These are phyloP conservation scores for Polydrusus cervinus DNA, from an alignment of 2,888 invertebrate genomes.

Conservation along the genomic window DNA sequence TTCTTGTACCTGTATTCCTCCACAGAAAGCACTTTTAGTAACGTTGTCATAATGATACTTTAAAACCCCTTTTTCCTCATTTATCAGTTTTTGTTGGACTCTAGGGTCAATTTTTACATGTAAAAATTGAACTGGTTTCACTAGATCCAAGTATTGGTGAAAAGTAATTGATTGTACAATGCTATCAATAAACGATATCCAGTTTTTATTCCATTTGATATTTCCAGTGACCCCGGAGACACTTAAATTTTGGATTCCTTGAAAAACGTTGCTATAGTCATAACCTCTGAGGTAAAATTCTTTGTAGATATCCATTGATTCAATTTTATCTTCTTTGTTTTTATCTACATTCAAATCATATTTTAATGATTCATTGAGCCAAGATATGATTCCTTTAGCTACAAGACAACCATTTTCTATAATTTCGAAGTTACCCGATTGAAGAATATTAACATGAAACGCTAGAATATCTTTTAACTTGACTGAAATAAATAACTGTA, in stretches of 20 bases:
- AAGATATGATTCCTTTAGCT: slow-evolving; percentile 21
- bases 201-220: slow-evolving; percentile 76
- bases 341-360: background rate
- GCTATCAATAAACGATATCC: slow-evolving; percentile 81
- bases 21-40: background rate
- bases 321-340: background rate
- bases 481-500: background rate
- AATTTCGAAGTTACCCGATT: slow-evolving; percentile 23
- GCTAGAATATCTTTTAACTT: slow-evolving; percentile 4
- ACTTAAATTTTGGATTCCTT: slow-evolving; percentile 71
- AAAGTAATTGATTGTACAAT: slow-evolving; percentile 78
- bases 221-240: slow-evolving; percentile 66
- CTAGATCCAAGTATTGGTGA: background rate
- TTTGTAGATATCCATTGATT: slow-evolving; percentile 64
- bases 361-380: background rate
- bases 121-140: background rate
- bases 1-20: slow-evolving; percentile 7
- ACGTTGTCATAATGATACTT: slow-evolving; percentile 5
- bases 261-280: slow-evolving; percentile 72
- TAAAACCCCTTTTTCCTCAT: background rate
- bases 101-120: slow-evolving; percentile 14
- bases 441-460: slow-evolving; percentile 34
- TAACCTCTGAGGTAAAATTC: slow-evolving; percentile 73
- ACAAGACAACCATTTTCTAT: slow-evolving; percentile 10
- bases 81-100: background rate